Evolutionary conservation across 2,113 vertebrate species (phyloP).

Genomic region (Pithys albifrons): DNA sequence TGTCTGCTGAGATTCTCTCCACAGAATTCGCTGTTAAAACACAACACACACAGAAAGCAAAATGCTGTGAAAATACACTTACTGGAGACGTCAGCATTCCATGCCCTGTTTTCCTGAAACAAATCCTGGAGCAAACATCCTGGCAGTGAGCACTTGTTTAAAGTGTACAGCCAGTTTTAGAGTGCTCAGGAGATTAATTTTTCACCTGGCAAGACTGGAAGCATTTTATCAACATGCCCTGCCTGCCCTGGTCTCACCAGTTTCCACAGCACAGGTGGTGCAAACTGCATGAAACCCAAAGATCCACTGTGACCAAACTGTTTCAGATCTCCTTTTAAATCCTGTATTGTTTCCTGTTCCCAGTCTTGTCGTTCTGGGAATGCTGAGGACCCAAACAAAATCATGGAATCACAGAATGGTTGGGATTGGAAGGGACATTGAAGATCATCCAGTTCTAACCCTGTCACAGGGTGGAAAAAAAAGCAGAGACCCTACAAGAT

Average conservation of each 20-base stretch:
- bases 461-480: not conserved
- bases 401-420: not conserved
- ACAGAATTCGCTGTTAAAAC: constrained; percentile 90
- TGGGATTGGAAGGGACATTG: not conserved
- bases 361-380: not conserved
- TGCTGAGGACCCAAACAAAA: not conserved
- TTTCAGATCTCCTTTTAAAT: not conserved
- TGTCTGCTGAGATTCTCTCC: constrained; percentile 93
- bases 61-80: not conserved
- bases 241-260: not conserved
- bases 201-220: not conserved
- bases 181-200: not conserved
- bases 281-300: not conserved
- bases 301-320: not conserved
- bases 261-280: not conserved
- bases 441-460: not conserved
- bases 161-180: not conserved
- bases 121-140: not conserved
- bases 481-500: not conserved
- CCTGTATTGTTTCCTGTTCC: not conserved
- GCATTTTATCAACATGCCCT: not conserved
- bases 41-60: not conserved
- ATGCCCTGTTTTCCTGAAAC: not conserved
- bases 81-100: not conserved
- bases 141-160: accelerated